Conservation (phyloP, 2,113 vertebrate species). For the Syngnathus scovelli region DNA sequence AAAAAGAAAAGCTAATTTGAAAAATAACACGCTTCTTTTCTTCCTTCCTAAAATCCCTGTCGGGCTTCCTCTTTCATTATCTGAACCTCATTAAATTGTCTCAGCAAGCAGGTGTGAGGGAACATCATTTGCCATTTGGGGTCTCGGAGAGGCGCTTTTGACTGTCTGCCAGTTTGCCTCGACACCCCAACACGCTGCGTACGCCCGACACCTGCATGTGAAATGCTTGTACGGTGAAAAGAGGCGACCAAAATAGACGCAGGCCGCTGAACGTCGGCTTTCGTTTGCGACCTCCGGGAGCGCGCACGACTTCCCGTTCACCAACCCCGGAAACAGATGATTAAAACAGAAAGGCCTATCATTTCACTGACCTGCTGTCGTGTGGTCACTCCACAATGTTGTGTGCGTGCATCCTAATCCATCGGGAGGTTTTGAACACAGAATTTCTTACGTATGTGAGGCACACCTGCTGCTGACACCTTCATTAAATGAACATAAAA, state of each 20-base stretch:
- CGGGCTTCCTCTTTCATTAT: not conserved
- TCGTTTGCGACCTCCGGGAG: conserved; percentile 69
- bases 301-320: conserved; percentile 64
- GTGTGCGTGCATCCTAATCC: too few relatives aligned
- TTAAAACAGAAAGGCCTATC: conserved; percentile 74
- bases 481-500: too few relatives aligned
- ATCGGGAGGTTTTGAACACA: too few relatives aligned
- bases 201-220: conserved; percentile 8
- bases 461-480: too few relatives aligned
- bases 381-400: too few relatives aligned
- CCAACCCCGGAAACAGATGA: conserved; percentile 73
- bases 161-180: conserved; percentile 48
- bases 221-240: conserved; percentile 6
- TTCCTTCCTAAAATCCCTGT: too few relatives aligned
- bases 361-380: too few relatives aligned
- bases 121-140: conserved; percentile 1
- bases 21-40: too few relatives aligned
- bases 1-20: too few relatives aligned
- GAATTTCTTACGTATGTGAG: too few relatives aligned
- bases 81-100: not conserved
- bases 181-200: conserved; percentile 10
- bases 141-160: conserved; percentile 39
- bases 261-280: conserved; percentile 58
- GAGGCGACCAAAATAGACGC: not conserved
- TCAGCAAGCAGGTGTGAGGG: not conserved